These are phyloP conservation scores for Malthinus flaveolus DNA, from an alignment of 2,888 invertebrate species.

Conservation along the genomic window DNA sequence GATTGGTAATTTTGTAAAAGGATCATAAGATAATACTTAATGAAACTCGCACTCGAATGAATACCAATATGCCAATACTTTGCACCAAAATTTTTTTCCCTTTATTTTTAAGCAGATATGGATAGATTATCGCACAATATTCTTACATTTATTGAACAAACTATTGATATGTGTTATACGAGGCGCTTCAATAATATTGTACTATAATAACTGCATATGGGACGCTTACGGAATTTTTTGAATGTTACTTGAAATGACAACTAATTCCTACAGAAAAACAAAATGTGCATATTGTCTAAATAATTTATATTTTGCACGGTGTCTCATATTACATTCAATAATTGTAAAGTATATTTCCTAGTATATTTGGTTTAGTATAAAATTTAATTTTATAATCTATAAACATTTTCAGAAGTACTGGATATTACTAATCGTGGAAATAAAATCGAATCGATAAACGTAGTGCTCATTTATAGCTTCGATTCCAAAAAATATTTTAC, in stretches of 20 bases:
- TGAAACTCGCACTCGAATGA: too few relatives aligned
- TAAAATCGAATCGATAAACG: background rate
- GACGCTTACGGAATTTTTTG: too few relatives aligned
- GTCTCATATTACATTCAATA: background rate
- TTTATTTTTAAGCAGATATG: background rate
- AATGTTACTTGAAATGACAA: too few relatives aligned
- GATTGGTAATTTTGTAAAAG: too few relatives aligned
- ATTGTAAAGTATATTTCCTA: background rate
- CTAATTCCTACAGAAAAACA: background rate
- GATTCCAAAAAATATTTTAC: background rate
- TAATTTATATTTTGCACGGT: constrained; percentile 6
- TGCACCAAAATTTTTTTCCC: constrained; percentile 1
- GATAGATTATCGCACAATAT: background rate
- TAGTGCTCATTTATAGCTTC: background rate
- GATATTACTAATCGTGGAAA: background rate
- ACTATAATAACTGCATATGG: too few relatives aligned
- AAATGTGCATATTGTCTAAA: constrained; percentile 1
- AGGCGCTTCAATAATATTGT: too few relatives aligned
- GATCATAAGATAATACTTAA: constrained; percentile 15
- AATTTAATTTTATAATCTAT: background rate
- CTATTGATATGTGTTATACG: too few relatives aligned
- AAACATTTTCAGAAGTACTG: background rate
- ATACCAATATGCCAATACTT: too few relatives aligned
- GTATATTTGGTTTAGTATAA: background rate
- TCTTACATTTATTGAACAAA: too few relatives aligned